Evolutionary conservation across 1,140 invertebrate genomes (phyloP).

Genomic region (Brachystomella parvula): DNA sequence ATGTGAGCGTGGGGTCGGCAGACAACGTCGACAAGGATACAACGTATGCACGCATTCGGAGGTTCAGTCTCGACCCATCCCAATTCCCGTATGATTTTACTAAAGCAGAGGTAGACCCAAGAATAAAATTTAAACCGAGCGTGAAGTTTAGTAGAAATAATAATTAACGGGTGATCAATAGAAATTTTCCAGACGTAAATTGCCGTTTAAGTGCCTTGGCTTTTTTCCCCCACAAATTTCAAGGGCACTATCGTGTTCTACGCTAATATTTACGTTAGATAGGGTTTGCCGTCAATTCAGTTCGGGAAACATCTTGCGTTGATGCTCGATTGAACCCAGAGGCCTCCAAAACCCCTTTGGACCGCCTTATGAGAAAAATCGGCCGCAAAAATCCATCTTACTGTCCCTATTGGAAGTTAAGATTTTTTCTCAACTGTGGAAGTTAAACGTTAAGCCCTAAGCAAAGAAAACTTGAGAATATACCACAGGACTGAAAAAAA

Average conservation of each 20-base stretch:
- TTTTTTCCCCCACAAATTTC: not conserved
- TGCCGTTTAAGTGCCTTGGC: not conserved
- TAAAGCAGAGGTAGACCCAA: not conserved
- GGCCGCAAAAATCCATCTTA: no score
- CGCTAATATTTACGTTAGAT: not conserved
- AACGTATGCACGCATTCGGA: not conserved
- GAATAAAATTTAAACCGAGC: not conserved
- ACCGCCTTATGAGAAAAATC: no score
- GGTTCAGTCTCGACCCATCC: not conserved
- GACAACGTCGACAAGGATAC: slow-evolving; percentile 21
- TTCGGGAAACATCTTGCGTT: no score
- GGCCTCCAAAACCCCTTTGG: no score
- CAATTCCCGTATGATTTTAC: not conserved
- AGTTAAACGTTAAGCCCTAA: no score
- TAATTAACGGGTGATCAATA: not conserved
- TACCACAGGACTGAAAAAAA: no score
- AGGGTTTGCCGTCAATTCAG: no score
- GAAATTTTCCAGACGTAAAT: not conserved
- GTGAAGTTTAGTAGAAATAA: not conserved
- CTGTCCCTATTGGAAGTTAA: no score
- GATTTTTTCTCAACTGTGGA: no score
- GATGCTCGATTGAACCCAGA: no score
- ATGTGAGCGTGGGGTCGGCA: slow-evolving; percentile 17
- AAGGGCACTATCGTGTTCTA: no score
- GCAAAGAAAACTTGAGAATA: no score